Conservation (phyloP, 2,113 vertebrate species). For the Seriola dumerili region DNA sequence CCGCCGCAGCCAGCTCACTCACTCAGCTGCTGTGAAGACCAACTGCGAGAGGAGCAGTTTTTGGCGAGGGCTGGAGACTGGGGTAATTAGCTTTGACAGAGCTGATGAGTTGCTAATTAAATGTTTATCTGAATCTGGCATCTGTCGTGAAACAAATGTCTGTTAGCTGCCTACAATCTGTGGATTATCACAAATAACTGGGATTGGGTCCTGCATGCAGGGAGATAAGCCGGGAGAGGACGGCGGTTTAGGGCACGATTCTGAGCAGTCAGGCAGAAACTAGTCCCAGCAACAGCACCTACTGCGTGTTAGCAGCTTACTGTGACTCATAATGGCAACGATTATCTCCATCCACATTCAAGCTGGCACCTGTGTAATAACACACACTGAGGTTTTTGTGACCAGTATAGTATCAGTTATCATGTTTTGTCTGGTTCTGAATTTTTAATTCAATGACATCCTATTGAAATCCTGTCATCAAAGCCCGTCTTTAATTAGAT, state of each 20-base stretch:
- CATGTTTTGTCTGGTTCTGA: neutral
- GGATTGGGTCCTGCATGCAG: slow-evolving; percentile 57
- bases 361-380: slow-evolving; percentile 15
- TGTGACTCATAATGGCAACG: slow-evolving; percentile 39
- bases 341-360: slow-evolving; percentile 50
- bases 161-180: slow-evolving; percentile 72
- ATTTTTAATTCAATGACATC: neutral
- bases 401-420: neutral
- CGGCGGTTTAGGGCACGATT: slow-evolving; percentile 19
- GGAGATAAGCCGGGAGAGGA: slow-evolving; percentile 63
- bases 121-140: slow-evolving; percentile 82
- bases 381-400: slow-evolving; percentile 1
- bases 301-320: slow-evolving; percentile 38
- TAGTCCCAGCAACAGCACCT: slow-evolving; percentile 33
- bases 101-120: slow-evolving; percentile 82
- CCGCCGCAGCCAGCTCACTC: slow-evolving; percentile 37
- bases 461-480: slow-evolving; percentile 5
- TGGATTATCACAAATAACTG: slow-evolving; percentile 74
- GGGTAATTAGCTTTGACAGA: slow-evolving; percentile 79
- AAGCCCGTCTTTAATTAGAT: neutral
- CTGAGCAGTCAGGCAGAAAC: slow-evolving; percentile 47
- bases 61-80: slow-evolving; percentile 57
- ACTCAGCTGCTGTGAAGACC: slow-evolving; percentile 55
- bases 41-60: slow-evolving; percentile 55
- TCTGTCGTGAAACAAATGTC: slow-evolving; percentile 79